Evolutionary conservation across 2,888 invertebrate species (phyloP), one percentile per base, ranked within the genome.

Genomic region (Miltochrista miniata): DNA sequence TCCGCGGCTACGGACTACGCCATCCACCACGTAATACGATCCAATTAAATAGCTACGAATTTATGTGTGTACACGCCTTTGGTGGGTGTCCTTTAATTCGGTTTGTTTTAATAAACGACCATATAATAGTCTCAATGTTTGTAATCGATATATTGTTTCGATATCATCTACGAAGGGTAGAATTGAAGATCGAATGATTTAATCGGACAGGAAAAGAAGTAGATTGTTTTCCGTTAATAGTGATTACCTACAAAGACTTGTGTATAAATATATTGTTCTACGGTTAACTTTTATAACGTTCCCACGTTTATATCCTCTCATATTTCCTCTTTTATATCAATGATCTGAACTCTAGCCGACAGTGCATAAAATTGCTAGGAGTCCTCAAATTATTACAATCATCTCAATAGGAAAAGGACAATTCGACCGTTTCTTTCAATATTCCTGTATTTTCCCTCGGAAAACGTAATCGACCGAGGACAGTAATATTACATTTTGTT

Each of bases 31-130:
- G 75, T 82, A 84, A 84, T 81, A 80, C 77, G 74, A 79, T 81
- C 83, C 82, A 84, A 87, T 87, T 87, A 87, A 85, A 87, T 78
- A 78, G 81, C 69, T 65, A 72, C 65, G 70, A 83, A 83, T 86
- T 85, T 85, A 86, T 81, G 76, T 75, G 71, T 68, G 60, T 73
- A 74, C 72, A 70, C 67, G 69, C 70, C 64, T 72, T 62, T 74
- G 73, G 76, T 74, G 72, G 18, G 5, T 24, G 18, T 24, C 74
- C 70, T 70, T 75, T 76, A 74, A 77, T 78, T 74, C 68, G 49
- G 72, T 72, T 70, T 57, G 64, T 67, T 75, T 74, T 76, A 72
- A 74, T 74, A 69, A 73, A 75, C 61, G 59, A 64, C 64, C 62
- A 52, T 54, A 61, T 57, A 59, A 63, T 68, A 52, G 71, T 63